A percentile compares a stretch with the other conserved stretches of the same genome.
phyloP scores from a whole-genome alignment of 2,797 vertebrate genomes.

The Bradypodion ventrale region DNA sequence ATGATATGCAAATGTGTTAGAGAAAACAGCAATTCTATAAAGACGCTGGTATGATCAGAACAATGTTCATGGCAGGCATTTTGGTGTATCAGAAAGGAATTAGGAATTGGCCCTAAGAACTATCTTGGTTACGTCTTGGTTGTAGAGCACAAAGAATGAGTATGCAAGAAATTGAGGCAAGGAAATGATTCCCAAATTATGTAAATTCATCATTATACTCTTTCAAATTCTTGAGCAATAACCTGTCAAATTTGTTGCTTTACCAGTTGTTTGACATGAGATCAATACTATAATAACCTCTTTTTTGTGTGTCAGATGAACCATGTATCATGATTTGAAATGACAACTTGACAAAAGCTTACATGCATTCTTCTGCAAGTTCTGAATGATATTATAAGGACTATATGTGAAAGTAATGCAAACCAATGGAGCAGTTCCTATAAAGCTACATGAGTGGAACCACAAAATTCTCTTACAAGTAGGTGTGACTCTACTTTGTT shows the following conservation, averaged over 20 bases:
- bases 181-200: background rate
- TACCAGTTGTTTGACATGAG: slow-evolving; percentile 64
- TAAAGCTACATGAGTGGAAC: slow-evolving; percentile 51
- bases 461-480: slow-evolving; percentile 50
- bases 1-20: no score
- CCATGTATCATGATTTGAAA: slow-evolving; percentile 57
- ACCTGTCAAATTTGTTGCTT: slow-evolving; percentile 62
- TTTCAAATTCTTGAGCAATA: slow-evolving; percentile 17
- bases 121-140: no score
- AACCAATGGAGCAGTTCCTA: background rate
- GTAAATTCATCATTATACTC: background rate
- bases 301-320: slow-evolving; percentile 60
- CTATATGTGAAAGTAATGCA: background rate
- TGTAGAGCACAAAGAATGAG: background rate
- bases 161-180: background rate
- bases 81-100: background rate
- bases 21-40: no score
- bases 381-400: slow-evolving; percentile 8
- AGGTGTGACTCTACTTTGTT: slow-evolving; percentile 29
- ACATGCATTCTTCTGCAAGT: slow-evolving; percentile 33
- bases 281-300: slow-evolving; percentile 63
- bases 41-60: no score
- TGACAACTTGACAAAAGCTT: slow-evolving; percentile 48
- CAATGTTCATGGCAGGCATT: no score
- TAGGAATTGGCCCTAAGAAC: background rate